Evolutionary conservation across 2,888 invertebrate species (phyloP), one percentile per base, ranked within the genome.

Genomic region (Coleophora deauratella): DNA sequence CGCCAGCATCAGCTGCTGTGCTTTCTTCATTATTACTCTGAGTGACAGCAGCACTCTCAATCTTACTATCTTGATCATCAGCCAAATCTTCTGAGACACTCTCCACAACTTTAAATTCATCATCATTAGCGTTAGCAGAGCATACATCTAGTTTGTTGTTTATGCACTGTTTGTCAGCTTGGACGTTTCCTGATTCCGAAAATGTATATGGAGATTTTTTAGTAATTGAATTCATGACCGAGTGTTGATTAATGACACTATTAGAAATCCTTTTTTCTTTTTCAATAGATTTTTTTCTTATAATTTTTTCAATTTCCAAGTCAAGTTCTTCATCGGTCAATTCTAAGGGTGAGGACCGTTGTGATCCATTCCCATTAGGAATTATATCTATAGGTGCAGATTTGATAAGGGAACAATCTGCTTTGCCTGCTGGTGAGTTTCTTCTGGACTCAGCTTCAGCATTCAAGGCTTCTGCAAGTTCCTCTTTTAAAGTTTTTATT

Each of bases 381-480:
- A 86, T 59, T 47, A 92, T 92, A 64, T 91, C 89, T 59, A 92
- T 92, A 3, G 92, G 92, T 38, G 90, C 87, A 32, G 91, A 89
- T 67, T 91, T 89, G 43, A 90, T 82, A 38, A 88, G 70, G 6
- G 78, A 69, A 33, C 67, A 60, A 21, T 82, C 80, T 52, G 69
- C 66, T 61, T 76, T 80, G 21, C 74, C 72, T 42, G 86, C 67
- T 43, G 89, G 79, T 13, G 88, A 82, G 42, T 71, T 63, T 51
- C 67, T 79, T 37, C 65, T 63, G 42, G 72, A 72, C 53, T 81
- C 77, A 47, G 68, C 68, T 53, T 82, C 73, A 53, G 72, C 72
- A 59, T 67, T 81, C 33, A 85, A 59, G 35, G 66, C 84, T 55
- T 87, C 86, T 54, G 86, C 85, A 47, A 86, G 67, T 57, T 86